phyloP scores from a whole-genome alignment of 1,140 invertebrate genomes.

The Eumaeus atala region DNA sequence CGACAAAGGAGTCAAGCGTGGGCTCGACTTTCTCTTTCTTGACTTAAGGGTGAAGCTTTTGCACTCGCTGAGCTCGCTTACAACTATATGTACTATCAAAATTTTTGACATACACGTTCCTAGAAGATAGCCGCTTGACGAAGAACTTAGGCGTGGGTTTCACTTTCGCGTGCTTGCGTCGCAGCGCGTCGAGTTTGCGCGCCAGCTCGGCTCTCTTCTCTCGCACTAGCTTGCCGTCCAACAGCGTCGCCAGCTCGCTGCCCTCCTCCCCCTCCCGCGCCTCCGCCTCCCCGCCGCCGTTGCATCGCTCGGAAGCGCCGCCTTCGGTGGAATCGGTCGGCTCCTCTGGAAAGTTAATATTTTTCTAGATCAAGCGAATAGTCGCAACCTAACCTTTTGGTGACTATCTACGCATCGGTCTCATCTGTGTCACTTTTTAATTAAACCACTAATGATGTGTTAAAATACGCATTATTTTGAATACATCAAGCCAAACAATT shows the following conservation, averaged over 20 bases:
- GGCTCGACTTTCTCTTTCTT: too few relatives aligned
- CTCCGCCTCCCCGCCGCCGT: constrained; percentile 51
- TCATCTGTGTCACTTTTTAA: too few relatives aligned
- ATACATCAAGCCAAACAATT: too few relatives aligned
- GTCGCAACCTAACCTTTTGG: too few relatives aligned
- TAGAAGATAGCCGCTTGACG: constrained; percentile 85
- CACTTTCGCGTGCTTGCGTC: constrained; percentile 89
- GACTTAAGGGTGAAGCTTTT: too few relatives aligned
- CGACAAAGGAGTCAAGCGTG: too few relatives aligned
- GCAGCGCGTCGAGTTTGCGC: constrained; percentile 88
- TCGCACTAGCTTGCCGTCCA: constrained; percentile 83
- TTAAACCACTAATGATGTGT: too few relatives aligned
- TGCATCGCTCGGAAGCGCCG: not conserved
- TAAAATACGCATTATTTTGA: too few relatives aligned
- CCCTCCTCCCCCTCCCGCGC: constrained; percentile 21
- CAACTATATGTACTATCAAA: too few relatives aligned
- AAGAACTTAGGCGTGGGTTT: constrained; percentile 81
- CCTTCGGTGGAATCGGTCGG: not conserved
- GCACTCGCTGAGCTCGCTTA: too few relatives aligned
- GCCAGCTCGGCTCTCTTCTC: constrained; percentile 90
- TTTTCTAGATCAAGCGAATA: too few relatives aligned
- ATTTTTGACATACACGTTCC: constrained; percentile 90
- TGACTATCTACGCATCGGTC: too few relatives aligned
- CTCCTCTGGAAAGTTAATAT: not conserved
- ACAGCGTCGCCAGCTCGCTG: constrained; percentile 84